phyloP scores from a whole-genome alignment of 2,797 vertebrate species.

The Anniella stebbinsi region DNA sequence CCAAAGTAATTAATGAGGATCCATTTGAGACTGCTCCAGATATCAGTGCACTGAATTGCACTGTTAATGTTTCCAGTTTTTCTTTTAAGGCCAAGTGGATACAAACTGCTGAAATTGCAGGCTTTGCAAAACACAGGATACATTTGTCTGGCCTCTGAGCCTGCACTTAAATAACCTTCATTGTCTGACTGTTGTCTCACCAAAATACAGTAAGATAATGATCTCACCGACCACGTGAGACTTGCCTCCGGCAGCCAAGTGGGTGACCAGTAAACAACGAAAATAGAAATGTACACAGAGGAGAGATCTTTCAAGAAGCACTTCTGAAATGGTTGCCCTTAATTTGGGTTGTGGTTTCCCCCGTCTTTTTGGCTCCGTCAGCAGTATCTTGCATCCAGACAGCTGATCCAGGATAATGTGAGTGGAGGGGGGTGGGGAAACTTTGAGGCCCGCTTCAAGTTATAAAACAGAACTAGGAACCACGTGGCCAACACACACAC shows the following conservation, averaged over 20 bases:
- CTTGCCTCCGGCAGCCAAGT: slow-evolving; percentile 52
- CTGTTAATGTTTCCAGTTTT: slow-evolving; percentile 70
- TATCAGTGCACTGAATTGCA: slow-evolving; percentile 29
- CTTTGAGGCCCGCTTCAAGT: slow-evolving; percentile 64
- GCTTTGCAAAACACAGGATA: slow-evolving; percentile 81
- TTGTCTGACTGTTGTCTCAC: slow-evolving; percentile 81
- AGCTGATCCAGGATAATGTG: slow-evolving; percentile 67
- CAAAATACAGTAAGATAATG: slow-evolving; percentile 74
- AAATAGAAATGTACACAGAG: slow-evolving; percentile 44
- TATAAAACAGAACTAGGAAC: slow-evolving; percentile 72
- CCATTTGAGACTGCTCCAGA: slow-evolving; percentile 28
- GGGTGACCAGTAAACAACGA: slow-evolving; percentile 43
- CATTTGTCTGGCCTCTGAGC: slow-evolving; percentile 79
- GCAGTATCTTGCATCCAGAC: slow-evolving; percentile 61
- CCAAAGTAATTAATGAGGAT: background rate
- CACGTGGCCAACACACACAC: slow-evolving; percentile 56
- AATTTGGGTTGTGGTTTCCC: slow-evolving; percentile 50
- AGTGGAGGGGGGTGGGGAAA: background rate
- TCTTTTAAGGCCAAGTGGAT: slow-evolving; percentile 76
- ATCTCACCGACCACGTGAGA: slow-evolving; percentile 71
- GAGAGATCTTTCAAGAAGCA: slow-evolving; percentile 50
- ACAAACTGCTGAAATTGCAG: slow-evolving; percentile 78
- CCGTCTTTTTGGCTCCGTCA: slow-evolving; percentile 52
- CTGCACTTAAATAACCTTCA: slow-evolving; percentile 86
- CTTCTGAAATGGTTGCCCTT: slow-evolving; percentile 52